phyloP scores from a whole-genome alignment of 2,797 vertebrate genomes.

The Distichodus sexfasciatus region DNA sequence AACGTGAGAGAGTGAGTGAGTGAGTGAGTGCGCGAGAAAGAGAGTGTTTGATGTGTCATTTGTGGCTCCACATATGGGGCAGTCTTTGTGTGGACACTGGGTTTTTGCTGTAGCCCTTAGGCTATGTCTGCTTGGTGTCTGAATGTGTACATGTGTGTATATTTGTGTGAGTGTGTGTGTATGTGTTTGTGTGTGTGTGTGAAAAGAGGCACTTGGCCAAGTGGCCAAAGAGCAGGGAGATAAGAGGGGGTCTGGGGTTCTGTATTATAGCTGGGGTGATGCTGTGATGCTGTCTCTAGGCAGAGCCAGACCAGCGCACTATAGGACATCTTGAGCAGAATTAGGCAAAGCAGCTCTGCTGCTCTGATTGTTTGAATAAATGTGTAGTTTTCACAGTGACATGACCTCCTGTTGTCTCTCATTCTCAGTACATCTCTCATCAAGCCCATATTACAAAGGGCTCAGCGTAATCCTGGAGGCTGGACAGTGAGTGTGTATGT shows the following conservation, averaged over 20 bases:
- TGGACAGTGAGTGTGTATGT: slow-evolving; percentile 27
- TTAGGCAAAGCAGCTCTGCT: slow-evolving; percentile 41
- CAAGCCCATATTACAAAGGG: slow-evolving; percentile 46
- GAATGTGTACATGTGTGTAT: slow-evolving; percentile 25
- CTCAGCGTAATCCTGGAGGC: slow-evolving; percentile 51
- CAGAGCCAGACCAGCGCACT: slow-evolving; percentile 21
- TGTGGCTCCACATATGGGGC: slow-evolving; percentile 71
- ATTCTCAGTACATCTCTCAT: slow-evolving; percentile 42
- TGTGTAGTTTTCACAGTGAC: slow-evolving; percentile 35
- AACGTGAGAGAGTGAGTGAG: background rate
- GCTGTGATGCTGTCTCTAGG: slow-evolving; percentile 56
- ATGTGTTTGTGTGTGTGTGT: slow-evolving; percentile 31
- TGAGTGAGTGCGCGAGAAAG: slow-evolving; percentile 48
- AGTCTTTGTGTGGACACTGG: slow-evolving; percentile 66
- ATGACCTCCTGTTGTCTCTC: slow-evolving; percentile 35
- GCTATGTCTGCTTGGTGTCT: slow-evolving; percentile 56
- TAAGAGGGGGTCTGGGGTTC: slow-evolving; percentile 31
- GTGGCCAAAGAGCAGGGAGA: slow-evolving; percentile 61
- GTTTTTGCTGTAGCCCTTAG: slow-evolving; percentile 66
- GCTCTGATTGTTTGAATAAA: slow-evolving; percentile 30
- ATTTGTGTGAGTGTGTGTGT: slow-evolving; percentile 18
- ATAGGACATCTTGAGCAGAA: slow-evolving; percentile 28
- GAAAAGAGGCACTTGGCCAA: slow-evolving; percentile 58
- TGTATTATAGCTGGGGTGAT: slow-evolving; percentile 62
- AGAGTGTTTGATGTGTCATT: slow-evolving; percentile 74